These are phyloP conservation scores for Diachasma alloeum DNA, from an alignment of 1,140 invertebrate genomes.

Conservation along the genomic window DNA sequence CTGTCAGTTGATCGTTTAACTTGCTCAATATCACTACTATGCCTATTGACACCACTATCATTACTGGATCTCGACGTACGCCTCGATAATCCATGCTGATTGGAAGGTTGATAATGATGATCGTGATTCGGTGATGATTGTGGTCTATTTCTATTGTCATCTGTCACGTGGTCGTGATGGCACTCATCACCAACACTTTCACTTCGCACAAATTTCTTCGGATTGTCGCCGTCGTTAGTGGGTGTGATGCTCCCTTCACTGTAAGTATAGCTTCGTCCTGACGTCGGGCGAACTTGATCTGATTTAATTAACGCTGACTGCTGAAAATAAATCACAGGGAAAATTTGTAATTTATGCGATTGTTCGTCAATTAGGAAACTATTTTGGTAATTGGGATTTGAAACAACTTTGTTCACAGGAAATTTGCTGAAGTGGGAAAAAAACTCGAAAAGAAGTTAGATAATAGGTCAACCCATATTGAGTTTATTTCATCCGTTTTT, in stretches of 20 bases:
- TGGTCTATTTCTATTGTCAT: background rate
- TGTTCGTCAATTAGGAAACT: too few species aligned
- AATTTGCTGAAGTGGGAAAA: too few species aligned
- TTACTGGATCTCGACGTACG: conserved; percentile 12
- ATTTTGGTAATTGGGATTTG: too few species aligned
- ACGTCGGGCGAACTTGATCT: conserved; percentile 3
- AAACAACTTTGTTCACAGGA: too few species aligned
- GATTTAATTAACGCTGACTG: background rate
- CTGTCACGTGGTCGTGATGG: background rate
- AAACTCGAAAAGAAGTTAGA: too few species aligned
- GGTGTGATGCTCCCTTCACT: conserved; percentile 43
- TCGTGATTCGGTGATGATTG: conserved; percentile 27
- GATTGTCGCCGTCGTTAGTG: conserved; percentile 29
- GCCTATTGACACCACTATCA: background rate
- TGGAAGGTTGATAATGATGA: conserved; percentile 6
- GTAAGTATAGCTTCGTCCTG: conserved; percentile 47
- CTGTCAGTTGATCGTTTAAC: conserved; percentile 27
- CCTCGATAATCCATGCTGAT: background rate
- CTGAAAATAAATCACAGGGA: too few species aligned
- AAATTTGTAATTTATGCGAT: too few species aligned
- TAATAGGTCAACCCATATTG: too few species aligned
- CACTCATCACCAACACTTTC: conserved; percentile 56
- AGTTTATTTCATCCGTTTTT: background rate
- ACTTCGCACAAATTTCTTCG: conserved; percentile 41
- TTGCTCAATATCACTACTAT: conserved; percentile 25